Conservation (phyloP, 1,140 invertebrate species). For the Oscheius sp. region DNA sequence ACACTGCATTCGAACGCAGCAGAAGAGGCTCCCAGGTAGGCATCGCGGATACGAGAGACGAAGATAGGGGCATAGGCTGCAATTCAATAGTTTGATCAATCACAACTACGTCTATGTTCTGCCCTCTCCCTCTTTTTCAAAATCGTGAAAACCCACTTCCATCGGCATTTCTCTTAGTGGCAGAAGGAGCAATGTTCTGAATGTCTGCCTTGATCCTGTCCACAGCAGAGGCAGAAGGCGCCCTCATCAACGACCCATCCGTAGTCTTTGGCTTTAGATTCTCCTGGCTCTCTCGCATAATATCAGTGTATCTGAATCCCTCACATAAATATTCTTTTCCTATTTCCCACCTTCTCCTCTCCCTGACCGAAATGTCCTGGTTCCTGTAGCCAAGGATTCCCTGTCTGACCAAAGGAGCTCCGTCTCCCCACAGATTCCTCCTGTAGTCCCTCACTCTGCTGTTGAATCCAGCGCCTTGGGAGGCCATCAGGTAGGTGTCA, state of each 20-base stretch:
- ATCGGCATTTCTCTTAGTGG: conserved; percentile 51
- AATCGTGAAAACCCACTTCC: conserved; percentile 45
- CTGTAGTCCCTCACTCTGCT: conserved; percentile 59
- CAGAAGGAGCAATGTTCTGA: conserved; percentile 50
- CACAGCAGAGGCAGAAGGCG: conserved; percentile 31
- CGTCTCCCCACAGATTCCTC: conserved; percentile 56
- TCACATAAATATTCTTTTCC: neutral
- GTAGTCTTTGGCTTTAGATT: conserved; percentile 5
- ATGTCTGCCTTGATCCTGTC: conserved; percentile 44
- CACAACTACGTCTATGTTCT: no score
- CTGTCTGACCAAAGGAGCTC: conserved; percentile 50
- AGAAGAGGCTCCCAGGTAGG: conserved; percentile 76
- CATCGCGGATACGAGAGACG: conserved; percentile 66
- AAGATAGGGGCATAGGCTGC: conserved; percentile 63
- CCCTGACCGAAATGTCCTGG: conserved; percentile 55
- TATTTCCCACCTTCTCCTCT: conserved; percentile 46
- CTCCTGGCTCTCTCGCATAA: conserved; percentile 22
- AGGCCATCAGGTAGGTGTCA: conserved; percentile 86
- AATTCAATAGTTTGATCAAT: neutral
- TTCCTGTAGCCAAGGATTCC: conserved; percentile 56
- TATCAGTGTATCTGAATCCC: conserved; percentile 11
- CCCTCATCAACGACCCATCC: neutral
- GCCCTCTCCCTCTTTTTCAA: no score
- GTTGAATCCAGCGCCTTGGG: conserved; percentile 84
- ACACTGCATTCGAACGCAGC: conserved; percentile 78